phyloP scores from a whole-genome alignment of 2,888 invertebrate genomes.

The Brachyopa scutellaris region DNA sequence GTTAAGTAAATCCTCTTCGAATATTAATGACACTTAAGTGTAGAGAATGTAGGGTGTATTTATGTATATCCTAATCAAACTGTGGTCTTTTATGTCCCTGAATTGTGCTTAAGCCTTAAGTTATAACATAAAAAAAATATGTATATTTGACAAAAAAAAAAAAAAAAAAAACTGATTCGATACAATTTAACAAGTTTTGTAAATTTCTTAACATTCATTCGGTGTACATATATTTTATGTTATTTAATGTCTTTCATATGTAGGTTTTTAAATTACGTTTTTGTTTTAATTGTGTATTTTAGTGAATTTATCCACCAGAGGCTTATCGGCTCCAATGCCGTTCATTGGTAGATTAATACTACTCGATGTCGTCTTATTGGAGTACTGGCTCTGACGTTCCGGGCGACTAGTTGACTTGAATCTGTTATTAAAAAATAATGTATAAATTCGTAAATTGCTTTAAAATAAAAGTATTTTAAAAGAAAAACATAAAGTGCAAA shows the following conservation, averaged over 20 bases:
- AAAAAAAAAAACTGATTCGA: conserved; percentile 43
- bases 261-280: background rate
- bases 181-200: conserved; percentile 30
- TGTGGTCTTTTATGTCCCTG: conserved; percentile 50
- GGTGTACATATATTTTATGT: background rate
- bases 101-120: conserved; percentile 15
- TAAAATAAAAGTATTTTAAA: background rate
- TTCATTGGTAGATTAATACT: conserved; percentile 78
- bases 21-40: conserved; percentile 18
- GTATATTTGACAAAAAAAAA: background rate
- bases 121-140: conserved; percentile 1
- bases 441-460: background rate
- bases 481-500: background rate
- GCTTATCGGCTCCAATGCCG: conserved; percentile 75
- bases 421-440: conserved; percentile 73
- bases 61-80: conserved; percentile 4
- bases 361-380: conserved; percentile 80
- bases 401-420: conserved; percentile 77
- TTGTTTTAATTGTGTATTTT: conserved; percentile 42
- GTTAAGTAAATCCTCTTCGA: conserved; percentile 8
- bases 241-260: conserved; percentile 9
- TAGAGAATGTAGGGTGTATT: conserved; percentile 55
- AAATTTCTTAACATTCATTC: background rate
- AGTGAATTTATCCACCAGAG: conserved; percentile 74
- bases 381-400: conserved; percentile 81